These are phyloP conservation scores for Seriola dumerili DNA, from an alignment of 2,113 vertebrate species.

Conservation along the genomic window DNA sequence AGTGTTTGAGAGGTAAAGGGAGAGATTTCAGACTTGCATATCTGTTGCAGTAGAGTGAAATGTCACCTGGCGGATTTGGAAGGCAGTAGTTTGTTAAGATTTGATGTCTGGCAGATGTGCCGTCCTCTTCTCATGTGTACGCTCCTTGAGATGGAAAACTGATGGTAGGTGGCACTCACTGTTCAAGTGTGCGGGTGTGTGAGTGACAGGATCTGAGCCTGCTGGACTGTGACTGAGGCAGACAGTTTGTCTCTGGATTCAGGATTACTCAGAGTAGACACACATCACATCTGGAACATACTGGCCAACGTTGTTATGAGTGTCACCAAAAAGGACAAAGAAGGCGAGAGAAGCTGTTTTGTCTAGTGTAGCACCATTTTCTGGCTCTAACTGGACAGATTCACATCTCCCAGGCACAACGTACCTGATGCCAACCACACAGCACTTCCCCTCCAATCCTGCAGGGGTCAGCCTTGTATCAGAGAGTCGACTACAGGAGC, in stretches of 20 bases:
- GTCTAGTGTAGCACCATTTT: neutral
- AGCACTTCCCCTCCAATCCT: constrained; percentile 56
- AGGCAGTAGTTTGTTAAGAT: constrained; percentile 18
- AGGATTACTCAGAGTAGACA: constrained; percentile 3
- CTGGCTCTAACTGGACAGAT: neutral
- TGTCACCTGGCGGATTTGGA: constrained; percentile 37
- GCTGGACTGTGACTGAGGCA: constrained; percentile 46
- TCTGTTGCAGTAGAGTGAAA: constrained; percentile 54
- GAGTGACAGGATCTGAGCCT: constrained; percentile 61
- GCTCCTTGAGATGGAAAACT: constrained; percentile 52
- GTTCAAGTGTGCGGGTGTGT: constrained; percentile 45
- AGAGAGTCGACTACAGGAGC: neutral
- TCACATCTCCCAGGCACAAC: neutral
- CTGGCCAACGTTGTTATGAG: neutral
- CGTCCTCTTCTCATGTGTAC: constrained; percentile 39
- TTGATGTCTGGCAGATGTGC: constrained; percentile 52
- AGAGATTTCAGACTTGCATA: constrained; percentile 20
- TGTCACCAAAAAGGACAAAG: neutral
- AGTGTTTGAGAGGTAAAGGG: constrained; percentile 18
- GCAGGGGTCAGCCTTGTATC: constrained; percentile 69
- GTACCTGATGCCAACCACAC: neutral
- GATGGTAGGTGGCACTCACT: constrained; percentile 59
- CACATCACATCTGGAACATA: constrained; percentile 17
- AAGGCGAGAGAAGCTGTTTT: neutral
- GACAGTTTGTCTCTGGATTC: constrained; percentile 30